Percentiles rank a stretch among this genome's conserved stretches.
These are phyloP conservation scores for Leptonema lineaticorne DNA, from an alignment of 1,140 invertebrate genomes.

Conservation along the genomic window DNA sequence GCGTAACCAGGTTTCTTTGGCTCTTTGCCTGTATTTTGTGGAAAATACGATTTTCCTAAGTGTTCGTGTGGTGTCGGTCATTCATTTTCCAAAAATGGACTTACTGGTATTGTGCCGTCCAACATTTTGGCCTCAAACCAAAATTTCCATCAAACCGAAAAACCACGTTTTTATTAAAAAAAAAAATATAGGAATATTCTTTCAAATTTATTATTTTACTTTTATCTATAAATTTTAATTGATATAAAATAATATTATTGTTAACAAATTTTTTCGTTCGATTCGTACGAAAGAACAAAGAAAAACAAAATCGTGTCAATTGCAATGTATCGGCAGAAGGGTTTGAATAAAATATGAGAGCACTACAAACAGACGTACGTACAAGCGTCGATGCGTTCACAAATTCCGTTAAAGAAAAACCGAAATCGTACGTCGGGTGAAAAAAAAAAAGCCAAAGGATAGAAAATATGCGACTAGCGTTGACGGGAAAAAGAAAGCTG, in stretches of 20 bases:
- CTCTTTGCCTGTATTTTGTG: background rate
- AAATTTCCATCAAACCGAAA: background rate
- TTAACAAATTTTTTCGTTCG: too few species aligned
- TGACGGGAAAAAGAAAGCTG: too few species aligned
- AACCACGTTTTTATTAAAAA: background rate
- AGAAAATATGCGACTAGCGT: too few species aligned
- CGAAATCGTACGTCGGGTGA: too few species aligned
- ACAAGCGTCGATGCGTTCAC: constrained; percentile 1
- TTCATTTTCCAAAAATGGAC: background rate
- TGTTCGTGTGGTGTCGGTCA: background rate
- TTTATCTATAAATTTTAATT: too few species aligned
- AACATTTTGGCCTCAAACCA: background rate
- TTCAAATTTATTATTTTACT: too few species aligned
- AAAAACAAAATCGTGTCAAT: background rate
- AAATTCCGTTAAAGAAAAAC: background rate
- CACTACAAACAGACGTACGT: too few species aligned
- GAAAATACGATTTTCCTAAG: constrained; percentile 16
- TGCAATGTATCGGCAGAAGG: constrained; percentile 4
- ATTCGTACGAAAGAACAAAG: background rate
- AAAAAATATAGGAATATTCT: background rate
- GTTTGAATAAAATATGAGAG: constrained; percentile 8
- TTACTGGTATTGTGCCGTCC: background rate
- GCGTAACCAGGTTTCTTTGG: background rate
- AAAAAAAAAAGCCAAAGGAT: too few species aligned
- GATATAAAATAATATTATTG: background rate